These are phyloP conservation scores for Eublepharis macularius DNA, from an alignment of 2,113 vertebrate genomes.

Conservation along the genomic window DNA sequence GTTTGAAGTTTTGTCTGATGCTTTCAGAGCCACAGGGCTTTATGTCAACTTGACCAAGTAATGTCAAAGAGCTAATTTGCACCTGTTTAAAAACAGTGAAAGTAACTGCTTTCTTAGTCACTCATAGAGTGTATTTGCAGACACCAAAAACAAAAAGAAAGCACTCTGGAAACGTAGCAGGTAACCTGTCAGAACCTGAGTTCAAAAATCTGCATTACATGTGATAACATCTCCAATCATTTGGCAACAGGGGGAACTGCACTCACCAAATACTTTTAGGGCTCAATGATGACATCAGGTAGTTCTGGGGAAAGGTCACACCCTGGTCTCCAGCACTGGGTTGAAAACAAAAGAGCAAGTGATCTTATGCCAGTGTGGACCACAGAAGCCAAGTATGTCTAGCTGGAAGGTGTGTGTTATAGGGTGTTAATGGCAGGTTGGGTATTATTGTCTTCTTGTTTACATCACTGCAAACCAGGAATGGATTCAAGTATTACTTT, in stretches of 20 bases:
- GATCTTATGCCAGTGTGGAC: no score
- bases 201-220: conserved; percentile 21
- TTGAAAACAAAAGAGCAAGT: neutral
- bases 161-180: conserved; percentile 27
- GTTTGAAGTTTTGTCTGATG: neutral
- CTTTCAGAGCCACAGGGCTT: conserved; percentile 15
- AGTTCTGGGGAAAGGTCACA: conserved; percentile 19
- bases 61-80: conserved; percentile 20
- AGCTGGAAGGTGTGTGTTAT: neutral
- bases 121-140: conserved; percentile 40
- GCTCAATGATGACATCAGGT: no score
- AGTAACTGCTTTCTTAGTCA: neutral
- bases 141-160: conserved; percentile 35
- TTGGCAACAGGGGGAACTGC: conserved; percentile 20
- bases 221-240: conserved; percentile 49
- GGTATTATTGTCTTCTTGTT: no score
- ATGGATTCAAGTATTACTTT: no score
- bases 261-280: neutral
- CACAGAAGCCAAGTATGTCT: neutral
- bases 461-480: no score
- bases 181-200: conserved; percentile 59
- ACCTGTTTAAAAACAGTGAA: conserved; percentile 27
- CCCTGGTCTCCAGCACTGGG: neutral
- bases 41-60: neutral
- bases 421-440: no score